Evolutionary conservation across 2,888 invertebrate genomes (phyloP).

Genomic region (Erebia epiphron): DNA sequence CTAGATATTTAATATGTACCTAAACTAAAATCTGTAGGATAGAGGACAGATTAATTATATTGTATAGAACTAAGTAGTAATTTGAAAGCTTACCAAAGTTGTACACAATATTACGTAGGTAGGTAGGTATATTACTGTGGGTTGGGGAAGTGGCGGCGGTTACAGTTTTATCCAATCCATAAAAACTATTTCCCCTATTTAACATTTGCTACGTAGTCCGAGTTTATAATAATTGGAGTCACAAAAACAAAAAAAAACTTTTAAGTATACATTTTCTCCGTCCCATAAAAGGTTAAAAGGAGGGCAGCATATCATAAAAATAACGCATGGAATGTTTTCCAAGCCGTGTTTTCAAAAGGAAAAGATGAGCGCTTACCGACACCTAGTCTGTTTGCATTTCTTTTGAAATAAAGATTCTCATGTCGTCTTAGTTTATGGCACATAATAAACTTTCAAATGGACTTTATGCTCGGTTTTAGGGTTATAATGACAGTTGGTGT

Average conservation of each 20-base stretch:
- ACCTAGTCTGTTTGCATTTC: constrained; percentile 38
- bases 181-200: background rate
- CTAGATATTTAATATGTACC: no score
- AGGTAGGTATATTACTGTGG: background rate
- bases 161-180: background rate
- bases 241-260: constrained; percentile 12
- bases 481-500: constrained; percentile 19
- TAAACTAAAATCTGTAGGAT: background rate
- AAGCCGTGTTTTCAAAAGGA: constrained; percentile 37
- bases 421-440: constrained; percentile 35
- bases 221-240: background rate
- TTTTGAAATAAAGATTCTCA: constrained; percentile 36
- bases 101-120: background rate
- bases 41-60: background rate
- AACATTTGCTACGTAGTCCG: background rate
- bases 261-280: constrained; percentile 18
- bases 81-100: background rate
- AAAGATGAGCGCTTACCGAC: constrained; percentile 39
- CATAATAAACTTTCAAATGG: constrained; percentile 37
- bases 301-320: constrained; percentile 36
- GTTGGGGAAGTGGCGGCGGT: background rate
- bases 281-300: constrained; percentile 31
- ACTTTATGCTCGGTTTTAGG: constrained; percentile 20
- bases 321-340: constrained; percentile 37
- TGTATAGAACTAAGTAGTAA: background rate